Conservation (phyloP, 2,113 vertebrate genomes). For the Bufo gargarizans region DNA sequence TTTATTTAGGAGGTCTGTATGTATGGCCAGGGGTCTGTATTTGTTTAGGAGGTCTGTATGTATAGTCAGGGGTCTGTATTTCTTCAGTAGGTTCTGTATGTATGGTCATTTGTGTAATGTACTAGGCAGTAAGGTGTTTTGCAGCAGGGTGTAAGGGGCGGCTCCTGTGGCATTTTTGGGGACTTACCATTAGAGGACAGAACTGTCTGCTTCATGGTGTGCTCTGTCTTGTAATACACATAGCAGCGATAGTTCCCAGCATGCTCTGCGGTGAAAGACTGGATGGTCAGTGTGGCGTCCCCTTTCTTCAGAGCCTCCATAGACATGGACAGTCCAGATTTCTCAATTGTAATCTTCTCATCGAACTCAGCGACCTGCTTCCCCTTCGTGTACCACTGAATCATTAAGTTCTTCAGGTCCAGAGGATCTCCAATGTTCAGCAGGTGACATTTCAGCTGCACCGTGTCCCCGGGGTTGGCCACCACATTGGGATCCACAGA, state of each 20-base stretch:
- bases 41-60: no score
- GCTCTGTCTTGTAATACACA: conserved; percentile 18
- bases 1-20: no score
- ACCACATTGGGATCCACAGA: not conserved
- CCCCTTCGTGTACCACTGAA: conserved; percentile 53
- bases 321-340: conserved; percentile 1
- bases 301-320: conserved; percentile 43
- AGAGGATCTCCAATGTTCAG: not conserved
- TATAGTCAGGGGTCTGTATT: no score
- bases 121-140: no score
- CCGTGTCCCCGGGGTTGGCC: not conserved
- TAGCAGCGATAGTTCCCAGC: conserved; percentile 53
- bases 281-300: conserved; percentile 46
- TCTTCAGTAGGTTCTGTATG: no score
- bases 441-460: conserved; percentile 46
- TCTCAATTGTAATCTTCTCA: not conserved
- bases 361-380: conserved; percentile 51
- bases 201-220: conserved; percentile 15
- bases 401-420: not conserved
- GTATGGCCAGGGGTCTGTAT: not conserved
- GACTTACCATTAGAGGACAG: conserved; percentile 50
- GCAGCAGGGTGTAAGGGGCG: not conserved
- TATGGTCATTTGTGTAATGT: no score
- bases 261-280: not conserved
- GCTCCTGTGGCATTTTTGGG: not conserved